A percentile compares a stretch with the other conserved stretches of the same genome.
These are phyloP conservation scores for Sesia bembeciformis DNA, from an alignment of 2,888 invertebrate species.

Conservation along the genomic window DNA sequence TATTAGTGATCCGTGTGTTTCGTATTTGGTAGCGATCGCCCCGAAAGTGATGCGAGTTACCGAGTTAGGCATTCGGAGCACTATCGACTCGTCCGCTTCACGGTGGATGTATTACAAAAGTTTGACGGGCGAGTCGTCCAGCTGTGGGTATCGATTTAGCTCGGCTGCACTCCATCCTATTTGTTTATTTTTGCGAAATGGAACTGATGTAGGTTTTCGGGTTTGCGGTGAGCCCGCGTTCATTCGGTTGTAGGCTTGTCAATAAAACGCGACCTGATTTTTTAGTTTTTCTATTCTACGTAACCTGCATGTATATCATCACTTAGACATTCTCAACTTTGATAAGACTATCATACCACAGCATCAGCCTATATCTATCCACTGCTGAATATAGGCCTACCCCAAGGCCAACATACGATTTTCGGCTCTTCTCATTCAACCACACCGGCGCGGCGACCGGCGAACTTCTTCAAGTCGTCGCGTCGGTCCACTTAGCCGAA, in stretches of 20 bases:
- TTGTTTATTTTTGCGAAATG: constrained; percentile 59
- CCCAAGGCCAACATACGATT: too few relatives aligned
- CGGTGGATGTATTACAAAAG: constrained; percentile 51
- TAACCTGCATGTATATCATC: not conserved
- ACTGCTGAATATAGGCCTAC: too few relatives aligned
- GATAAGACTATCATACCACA: too few relatives aligned
- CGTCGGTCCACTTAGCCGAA: too few relatives aligned
- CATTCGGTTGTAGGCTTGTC: constrained; percentile 37
- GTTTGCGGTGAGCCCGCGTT: constrained; percentile 58
- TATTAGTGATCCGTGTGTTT: constrained; percentile 18
- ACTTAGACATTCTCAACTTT: too few relatives aligned
- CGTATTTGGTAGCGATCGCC: not conserved
- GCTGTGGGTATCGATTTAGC: constrained; percentile 54
- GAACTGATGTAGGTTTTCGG: constrained; percentile 50
- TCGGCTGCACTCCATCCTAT: constrained; percentile 36
- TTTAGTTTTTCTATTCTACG: not conserved
- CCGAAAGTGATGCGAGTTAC: not conserved
- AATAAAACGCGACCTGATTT: constrained; percentile 24
- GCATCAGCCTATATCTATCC: too few relatives aligned
- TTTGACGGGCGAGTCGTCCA: constrained; percentile 51
- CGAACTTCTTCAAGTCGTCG: too few relatives aligned
- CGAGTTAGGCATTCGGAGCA: not conserved
- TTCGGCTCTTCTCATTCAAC: too few relatives aligned
- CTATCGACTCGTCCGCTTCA: not conserved
- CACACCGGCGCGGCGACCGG: too few relatives aligned